Evolutionary conservation across 2,888 invertebrate species (phyloP).

Genomic region (Plagiodera versicolora): DNA sequence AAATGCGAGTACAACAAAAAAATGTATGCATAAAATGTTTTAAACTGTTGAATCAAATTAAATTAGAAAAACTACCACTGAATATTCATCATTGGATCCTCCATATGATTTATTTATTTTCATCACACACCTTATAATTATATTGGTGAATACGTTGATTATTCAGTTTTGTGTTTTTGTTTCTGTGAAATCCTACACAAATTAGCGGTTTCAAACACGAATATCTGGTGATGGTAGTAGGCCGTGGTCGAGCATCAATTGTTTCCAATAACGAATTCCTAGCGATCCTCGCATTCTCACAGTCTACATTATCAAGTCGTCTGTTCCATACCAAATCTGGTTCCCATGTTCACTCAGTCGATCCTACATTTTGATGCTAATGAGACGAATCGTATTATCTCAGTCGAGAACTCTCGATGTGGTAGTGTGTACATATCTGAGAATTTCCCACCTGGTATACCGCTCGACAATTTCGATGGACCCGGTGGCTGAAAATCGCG

Average conservation of each 20-base stretch:
- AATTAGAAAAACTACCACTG: no score
- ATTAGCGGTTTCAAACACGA: neutral
- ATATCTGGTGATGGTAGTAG: no score
- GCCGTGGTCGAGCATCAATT: constrained; percentile 1
- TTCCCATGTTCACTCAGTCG: constrained; percentile 9
- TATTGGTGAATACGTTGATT: no score
- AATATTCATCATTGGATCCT: no score
- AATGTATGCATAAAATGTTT: no score
- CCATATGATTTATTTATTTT: neutral
- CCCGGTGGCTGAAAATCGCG: no score
- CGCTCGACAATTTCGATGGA: neutral
- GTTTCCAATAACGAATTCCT: constrained; percentile 2
- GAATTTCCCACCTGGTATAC: neutral
- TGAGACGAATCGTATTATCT: neutral
- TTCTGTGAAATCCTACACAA: neutral
- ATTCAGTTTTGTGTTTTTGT: no score
- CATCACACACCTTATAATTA: neutral
- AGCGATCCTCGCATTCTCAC: constrained; percentile 5
- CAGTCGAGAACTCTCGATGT: neutral
- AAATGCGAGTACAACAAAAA: no score
- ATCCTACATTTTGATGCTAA: neutral
- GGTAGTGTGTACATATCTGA: neutral
- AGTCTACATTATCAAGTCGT: constrained; percentile 7
- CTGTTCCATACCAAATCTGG: constrained; percentile 4
- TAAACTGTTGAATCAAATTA: no score